Evolutionary conservation across 2,113 vertebrate species (phyloP).

Genomic region (Psilopogon haemacephalus): DNA sequence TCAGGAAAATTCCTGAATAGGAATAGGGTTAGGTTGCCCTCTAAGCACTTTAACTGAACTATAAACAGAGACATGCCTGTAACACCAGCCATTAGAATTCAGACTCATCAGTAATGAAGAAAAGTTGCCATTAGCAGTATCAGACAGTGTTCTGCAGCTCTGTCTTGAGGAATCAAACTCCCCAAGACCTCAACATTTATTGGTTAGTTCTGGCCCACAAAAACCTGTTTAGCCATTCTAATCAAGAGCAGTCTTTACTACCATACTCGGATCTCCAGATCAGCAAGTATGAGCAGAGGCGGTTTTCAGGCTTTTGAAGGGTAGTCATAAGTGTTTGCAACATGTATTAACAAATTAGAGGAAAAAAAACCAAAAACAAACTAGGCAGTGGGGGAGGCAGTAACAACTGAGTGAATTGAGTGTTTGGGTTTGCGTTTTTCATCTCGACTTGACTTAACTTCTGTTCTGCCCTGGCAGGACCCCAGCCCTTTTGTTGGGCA

Average conservation of each 20-base stretch:
- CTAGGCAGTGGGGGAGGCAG: background rate
- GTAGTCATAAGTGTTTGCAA: background rate
- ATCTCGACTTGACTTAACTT: background rate
- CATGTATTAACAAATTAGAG: background rate
- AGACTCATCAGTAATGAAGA: background rate
- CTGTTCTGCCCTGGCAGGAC: background rate
- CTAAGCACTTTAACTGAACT: slow-evolving; percentile 19
- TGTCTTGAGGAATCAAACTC: background rate
- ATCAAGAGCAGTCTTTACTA: background rate
- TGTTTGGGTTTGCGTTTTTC: background rate
- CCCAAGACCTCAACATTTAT: background rate
- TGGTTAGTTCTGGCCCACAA: background rate
- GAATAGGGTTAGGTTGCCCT: slow-evolving; percentile 40
- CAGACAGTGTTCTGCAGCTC: background rate
- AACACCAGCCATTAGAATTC: slow-evolving; percentile 1
- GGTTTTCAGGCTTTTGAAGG: background rate
- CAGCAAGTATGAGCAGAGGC: background rate
- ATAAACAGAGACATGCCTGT: slow-evolving; percentile 31
- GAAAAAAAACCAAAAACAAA: background rate
- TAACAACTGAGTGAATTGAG: background rate
- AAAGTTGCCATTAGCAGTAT: slow-evolving; percentile 5
- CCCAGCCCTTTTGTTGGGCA: accelerated
- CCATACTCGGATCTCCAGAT: background rate
- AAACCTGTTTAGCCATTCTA: background rate
- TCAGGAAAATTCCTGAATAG: slow-evolving; percentile 40